Evolutionary conservation across 2,888 invertebrate genomes (phyloP).

Genomic region (Isotomurus palustris): DNA sequence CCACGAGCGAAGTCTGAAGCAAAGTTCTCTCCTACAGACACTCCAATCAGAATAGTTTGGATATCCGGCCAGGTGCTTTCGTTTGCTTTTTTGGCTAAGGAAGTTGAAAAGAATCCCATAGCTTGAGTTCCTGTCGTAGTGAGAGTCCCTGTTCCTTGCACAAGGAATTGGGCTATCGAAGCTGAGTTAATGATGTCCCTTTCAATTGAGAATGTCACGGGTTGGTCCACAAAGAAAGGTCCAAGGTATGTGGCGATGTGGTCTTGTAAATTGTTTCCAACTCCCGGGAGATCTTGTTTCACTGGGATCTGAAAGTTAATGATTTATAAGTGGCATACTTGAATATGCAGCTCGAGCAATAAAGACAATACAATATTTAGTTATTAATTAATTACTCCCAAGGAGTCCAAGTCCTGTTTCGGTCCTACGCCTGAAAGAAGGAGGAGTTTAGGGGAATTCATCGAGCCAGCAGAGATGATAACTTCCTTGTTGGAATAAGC

Average conservation of each 20-base stretch:
- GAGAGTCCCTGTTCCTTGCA: slow-evolving; percentile 26
- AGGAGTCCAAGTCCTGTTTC: slow-evolving; percentile 7
- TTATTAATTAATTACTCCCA: not conserved
- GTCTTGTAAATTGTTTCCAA: slow-evolving; percentile 39
- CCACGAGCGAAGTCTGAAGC: slow-evolving; percentile 22
- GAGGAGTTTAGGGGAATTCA: slow-evolving; percentile 32
- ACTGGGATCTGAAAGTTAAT: slow-evolving; percentile 28
- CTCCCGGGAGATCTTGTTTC: slow-evolving; percentile 32
- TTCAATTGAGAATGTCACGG: slow-evolving; percentile 30
- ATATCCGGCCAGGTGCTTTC: slow-evolving; percentile 31
- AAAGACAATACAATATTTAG: too few relatives aligned
- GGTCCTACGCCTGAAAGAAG: slow-evolving; percentile 27
- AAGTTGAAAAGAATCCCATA: slow-evolving; percentile 23
- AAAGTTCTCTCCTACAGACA: slow-evolving; percentile 25
- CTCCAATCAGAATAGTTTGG: slow-evolving; percentile 29
- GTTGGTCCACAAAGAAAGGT: slow-evolving; percentile 32
- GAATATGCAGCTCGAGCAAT: too few relatives aligned
- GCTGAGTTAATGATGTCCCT: slow-evolving; percentile 33
- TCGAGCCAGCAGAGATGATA: slow-evolving; percentile 31
- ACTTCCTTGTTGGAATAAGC: slow-evolving; percentile 36
- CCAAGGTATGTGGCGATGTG: slow-evolving; percentile 36
- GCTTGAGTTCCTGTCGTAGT: slow-evolving; percentile 36
- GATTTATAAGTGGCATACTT: not conserved
- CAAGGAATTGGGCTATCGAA: slow-evolving; percentile 23
- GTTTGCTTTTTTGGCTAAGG: slow-evolving; percentile 5